Percentiles rank a stretch among this genome's conserved stretches.
These are phyloP conservation scores for Premnoplex brunnescens DNA, from an alignment of 2,797 vertebrate species.

Conservation along the genomic window DNA sequence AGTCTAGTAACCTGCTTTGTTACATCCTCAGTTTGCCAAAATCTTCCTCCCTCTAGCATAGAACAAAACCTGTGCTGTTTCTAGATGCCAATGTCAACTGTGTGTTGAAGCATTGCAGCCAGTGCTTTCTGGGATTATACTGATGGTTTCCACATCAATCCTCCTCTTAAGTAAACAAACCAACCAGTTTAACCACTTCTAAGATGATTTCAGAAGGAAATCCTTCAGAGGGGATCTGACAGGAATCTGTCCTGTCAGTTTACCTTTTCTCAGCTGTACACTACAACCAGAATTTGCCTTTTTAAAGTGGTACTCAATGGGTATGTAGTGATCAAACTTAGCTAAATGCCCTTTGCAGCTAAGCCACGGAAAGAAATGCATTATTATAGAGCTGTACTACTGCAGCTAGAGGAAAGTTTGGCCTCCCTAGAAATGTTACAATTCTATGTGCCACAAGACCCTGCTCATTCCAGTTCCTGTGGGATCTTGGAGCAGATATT, in stretches of 20 bases:
- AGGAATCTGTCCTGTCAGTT: not conserved
- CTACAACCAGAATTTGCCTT: not conserved
- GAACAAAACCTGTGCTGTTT: not conserved
- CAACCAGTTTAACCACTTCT: not conserved
- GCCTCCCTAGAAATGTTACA: not conserved
- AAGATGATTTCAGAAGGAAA: not conserved
- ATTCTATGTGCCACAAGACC: not conserved
- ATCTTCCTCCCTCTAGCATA: not conserved
- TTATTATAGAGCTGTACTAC: not conserved
- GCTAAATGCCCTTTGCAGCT: not conserved
- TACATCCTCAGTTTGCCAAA: not conserved
- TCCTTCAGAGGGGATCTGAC: not conserved
- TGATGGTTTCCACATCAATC: not conserved
- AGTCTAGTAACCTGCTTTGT: not conserved
- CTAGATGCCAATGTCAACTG: not conserved
- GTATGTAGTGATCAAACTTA: not conserved
- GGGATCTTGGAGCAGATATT: not conserved
- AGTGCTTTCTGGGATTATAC: not conserved
- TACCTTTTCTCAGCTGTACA: not conserved
- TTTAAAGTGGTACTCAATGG: not conserved
- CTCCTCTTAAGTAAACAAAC: not conserved
- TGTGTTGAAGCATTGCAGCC: not conserved
- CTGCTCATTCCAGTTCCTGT: not conserved
- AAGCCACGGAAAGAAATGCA: not conserved
- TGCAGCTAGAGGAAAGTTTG: not conserved